A percentile compares a stretch with the other conserved stretches of the same genome.
phyloP scores from a whole-genome alignment of 1,140 invertebrate species.

The Drepana arcuata region DNA sequence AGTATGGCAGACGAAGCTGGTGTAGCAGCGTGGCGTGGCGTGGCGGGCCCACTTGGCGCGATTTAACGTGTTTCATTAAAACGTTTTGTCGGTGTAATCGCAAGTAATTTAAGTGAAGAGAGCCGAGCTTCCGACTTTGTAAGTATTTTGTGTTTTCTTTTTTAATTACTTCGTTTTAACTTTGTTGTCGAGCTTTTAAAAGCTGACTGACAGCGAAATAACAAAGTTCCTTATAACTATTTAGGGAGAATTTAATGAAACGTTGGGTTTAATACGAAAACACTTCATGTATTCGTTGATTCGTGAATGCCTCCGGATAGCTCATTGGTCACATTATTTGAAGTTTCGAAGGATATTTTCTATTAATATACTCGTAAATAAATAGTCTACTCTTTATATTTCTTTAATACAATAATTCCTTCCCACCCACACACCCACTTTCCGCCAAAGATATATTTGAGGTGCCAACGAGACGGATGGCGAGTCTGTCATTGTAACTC shows the following conservation, averaged over 20 bases:
- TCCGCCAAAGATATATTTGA: too few species aligned
- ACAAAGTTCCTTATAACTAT: conserved; percentile 66
- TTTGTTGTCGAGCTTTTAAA: conserved; percentile 65
- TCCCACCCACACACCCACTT: too few species aligned
- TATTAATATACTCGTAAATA: conserved; percentile 9
- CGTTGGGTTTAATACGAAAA: conserved; percentile 47
- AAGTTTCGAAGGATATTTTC: too few species aligned
- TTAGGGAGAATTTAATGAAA: conserved; percentile 61
- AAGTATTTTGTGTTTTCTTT: conserved; percentile 72
- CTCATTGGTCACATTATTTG: too few species aligned
- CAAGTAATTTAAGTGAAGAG: conserved; percentile 71
- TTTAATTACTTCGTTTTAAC: conserved; percentile 72
- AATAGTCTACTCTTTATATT: too few species aligned
- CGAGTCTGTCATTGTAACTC: too few species aligned
- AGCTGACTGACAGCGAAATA: conserved; percentile 69
- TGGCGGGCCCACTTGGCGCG: conserved; percentile 48
- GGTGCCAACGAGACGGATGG: too few species aligned
- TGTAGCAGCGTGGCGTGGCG: conserved; percentile 21
- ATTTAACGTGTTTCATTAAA: conserved; percentile 69
- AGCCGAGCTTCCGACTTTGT: conserved; percentile 67
- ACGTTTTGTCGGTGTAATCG: conserved; percentile 70
- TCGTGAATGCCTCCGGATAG: too few species aligned
- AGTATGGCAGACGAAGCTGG: conserved; percentile 38
- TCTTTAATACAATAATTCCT: too few species aligned
- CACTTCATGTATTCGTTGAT: too few species aligned